These are phyloP conservation scores for Folsomia manolachei DNA, from an alignment of 2,888 invertebrate species.

Conservation along the genomic window DNA sequence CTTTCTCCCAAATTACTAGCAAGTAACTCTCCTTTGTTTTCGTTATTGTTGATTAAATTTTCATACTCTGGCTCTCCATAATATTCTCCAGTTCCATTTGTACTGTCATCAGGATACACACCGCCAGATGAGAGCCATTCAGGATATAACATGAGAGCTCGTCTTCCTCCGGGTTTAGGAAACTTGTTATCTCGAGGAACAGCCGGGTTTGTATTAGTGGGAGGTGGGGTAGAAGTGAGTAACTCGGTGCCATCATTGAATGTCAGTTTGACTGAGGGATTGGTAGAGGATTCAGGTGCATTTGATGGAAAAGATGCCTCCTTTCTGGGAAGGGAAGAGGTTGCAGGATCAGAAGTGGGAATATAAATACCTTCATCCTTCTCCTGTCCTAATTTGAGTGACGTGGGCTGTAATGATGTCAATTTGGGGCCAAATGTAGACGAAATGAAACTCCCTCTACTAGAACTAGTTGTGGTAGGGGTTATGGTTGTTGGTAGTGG, in stretches of 20 bases:
- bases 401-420: constrained; percentile 7
- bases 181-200: not conserved
- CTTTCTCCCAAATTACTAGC: not conserved
- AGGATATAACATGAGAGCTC: constrained; percentile 38
- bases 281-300: not conserved
- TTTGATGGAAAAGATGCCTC: constrained; percentile 1
- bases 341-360: not conserved
- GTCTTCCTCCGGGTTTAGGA: constrained; percentile 18
- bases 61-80: constrained; percentile 41
- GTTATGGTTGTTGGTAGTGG: not conserved
- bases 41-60: constrained; percentile 28
- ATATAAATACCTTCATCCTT: too few relatives aligned
- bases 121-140: constrained; percentile 45
- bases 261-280: constrained; percentile 4
- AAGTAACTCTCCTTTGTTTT: constrained; percentile 5
- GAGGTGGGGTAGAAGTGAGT: constrained; percentile 14
- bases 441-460: not conserved
- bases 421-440: not conserved
- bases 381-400: constrained; percentile 12
- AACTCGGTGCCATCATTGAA: constrained; percentile 22
- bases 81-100: constrained; percentile 29
- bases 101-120: constrained; percentile 35
- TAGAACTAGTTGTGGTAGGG: not conserved
- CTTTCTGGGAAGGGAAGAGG: constrained; percentile 7
- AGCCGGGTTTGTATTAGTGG: not conserved